Base-by-base conservation (phyloP, 1,140 invertebrate genomes). In the Zaprionus taronus region DNA sequence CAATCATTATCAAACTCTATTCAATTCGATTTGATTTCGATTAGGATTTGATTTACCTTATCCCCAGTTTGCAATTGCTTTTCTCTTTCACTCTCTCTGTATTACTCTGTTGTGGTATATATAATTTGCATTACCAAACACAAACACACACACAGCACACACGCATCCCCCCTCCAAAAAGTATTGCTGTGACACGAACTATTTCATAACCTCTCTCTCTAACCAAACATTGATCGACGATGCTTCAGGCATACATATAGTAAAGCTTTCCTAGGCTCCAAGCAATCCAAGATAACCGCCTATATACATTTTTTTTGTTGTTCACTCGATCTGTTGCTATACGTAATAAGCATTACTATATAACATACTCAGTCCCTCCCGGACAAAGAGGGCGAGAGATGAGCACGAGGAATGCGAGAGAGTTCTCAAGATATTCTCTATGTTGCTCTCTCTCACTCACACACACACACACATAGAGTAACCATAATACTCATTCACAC, bases 221-320 rank as follows among this genome's bases (percentile, higher is more conserved):
- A 65, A 38, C 49, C 51, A 56, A 63, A 70, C 28, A 22, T 53
- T 31, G 28, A 47, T 47, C 41, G 41, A 17, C 20, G 7, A 61
- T 76, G 73, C 68, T 70, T 75, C 31, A 63, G 51, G 51, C 72
- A 67, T 67, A 66, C n/a, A 72, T 70, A 64, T 58, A 61, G 26
- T 38, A 70, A 70, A 75, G 72, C 72, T 75, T 75, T 71, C 36
- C 60, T 76, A 76, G 62, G 68, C 68, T 70, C 68, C 68, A 72
- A 76, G 67, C 73, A 76, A 65, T 60, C 26, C 58, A 57, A 69
- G 62, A 58, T 36, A 49, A 61, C 20, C 71, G 44, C 51, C 51
- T 58, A 47, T 58, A 62, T 31, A 64, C 34, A 22, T 55, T 31
- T 60, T 31, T 38, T 38, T 67, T 31, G 15, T 38, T 56, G 5